Conservation (phyloP, 2,888 invertebrate species). For the Notodonta dromedarius region DNA sequence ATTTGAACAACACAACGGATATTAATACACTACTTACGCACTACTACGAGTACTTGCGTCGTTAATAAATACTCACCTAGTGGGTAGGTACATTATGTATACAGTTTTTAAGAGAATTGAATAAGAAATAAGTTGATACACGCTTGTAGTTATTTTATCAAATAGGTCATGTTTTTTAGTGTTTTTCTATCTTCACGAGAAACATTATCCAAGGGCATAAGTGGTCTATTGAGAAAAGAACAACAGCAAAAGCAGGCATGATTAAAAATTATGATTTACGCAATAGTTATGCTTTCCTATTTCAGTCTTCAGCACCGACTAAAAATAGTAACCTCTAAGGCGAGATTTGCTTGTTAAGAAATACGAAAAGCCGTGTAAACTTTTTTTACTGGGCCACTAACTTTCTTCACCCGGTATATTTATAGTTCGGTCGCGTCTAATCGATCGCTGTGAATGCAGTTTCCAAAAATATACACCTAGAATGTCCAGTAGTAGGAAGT, state of each 20-base stretch:
- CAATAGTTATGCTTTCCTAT: slow-evolving; percentile 16
- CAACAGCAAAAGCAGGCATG: not conserved
- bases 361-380: slow-evolving; percentile 19
- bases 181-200: too few relatives aligned
- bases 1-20: too few relatives aligned
- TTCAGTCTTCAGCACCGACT: not conserved
- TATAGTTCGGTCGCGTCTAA: slow-evolving; percentile 48
- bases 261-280: slow-evolving; percentile 29
- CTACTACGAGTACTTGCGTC: too few relatives aligned
- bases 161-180: too few relatives aligned
- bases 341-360: slow-evolving; percentile 15
- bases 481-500: slow-evolving; percentile 17
- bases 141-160: too few relatives aligned
- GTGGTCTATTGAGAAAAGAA: too few relatives aligned
- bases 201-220: too few relatives aligned
- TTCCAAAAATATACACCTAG: slow-evolving; percentile 47
- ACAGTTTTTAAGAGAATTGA: too few relatives aligned
- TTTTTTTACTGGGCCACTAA: slow-evolving; percentile 48
- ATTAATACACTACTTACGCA: too few relatives aligned
- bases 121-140: too few relatives aligned
- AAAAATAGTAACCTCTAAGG: not conserved
- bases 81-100: too few relatives aligned
- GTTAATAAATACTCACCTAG: too few relatives aligned
- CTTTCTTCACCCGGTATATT: slow-evolving; percentile 39
- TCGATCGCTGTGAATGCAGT: slow-evolving; percentile 61